A percentile compares a stretch with the other conserved stretches of the same genome.
Conservation (phyloP, 2,113 vertebrate species). For the Morone chrysops region DNA sequence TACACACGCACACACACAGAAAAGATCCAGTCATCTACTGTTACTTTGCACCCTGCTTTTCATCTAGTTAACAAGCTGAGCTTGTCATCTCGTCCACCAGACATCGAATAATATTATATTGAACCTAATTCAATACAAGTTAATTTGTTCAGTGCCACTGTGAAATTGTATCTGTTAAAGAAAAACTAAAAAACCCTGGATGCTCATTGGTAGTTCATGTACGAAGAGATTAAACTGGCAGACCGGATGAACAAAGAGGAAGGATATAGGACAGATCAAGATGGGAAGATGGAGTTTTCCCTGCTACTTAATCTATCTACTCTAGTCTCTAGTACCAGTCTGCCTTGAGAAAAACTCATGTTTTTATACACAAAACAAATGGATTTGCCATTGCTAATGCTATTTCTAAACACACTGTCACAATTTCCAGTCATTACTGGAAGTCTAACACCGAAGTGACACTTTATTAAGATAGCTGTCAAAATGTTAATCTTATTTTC, state of each 20-base stretch:
- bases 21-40: background rate
- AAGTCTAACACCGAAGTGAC: slow-evolving; percentile 11
- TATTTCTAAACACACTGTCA: slow-evolving; percentile 24
- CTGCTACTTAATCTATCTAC: background rate
- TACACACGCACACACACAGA: background rate
- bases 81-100: slow-evolving; percentile 37
- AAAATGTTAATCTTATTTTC: slow-evolving; percentile 57
- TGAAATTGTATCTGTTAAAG: slow-evolving; percentile 74
- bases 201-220: slow-evolving; percentile 10
- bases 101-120: slow-evolving; percentile 50
- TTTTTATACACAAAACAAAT: background rate
- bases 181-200: background rate
- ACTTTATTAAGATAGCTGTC: slow-evolving; percentile 58
- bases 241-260: slow-evolving; percentile 26
- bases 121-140: slow-evolving; percentile 47
- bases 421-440: slow-evolving; percentile 22
- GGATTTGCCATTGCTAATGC: background rate
- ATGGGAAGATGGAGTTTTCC: slow-evolving; percentile 3
- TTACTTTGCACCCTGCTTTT: slow-evolving; percentile 24
- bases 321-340: background rate
- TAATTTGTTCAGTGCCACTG: slow-evolving; percentile 72
- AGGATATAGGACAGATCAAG: slow-evolving; percentile 25
- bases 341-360: too few species aligned
- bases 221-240: slow-evolving; percentile 39
- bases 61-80: slow-evolving; percentile 46